Percentiles rank a stretch among this genome's conserved stretches.
Evolutionary conservation across 1,140 invertebrate genomes (phyloP).

Genomic region (Hyphantria cunea): DNA sequence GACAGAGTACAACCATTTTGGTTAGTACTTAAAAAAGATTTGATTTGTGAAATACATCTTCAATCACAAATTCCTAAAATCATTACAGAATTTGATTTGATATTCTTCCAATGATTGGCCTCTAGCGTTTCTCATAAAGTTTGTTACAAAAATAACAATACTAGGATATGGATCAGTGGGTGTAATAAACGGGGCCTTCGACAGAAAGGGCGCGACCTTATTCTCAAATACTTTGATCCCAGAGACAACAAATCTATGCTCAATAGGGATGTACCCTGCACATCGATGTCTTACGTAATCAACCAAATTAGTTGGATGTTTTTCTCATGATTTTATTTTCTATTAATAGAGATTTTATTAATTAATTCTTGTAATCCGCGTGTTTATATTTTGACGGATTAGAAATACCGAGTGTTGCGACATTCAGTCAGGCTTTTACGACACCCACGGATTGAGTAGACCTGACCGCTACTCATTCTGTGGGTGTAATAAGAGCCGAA

Average conservation of each 20-base stretch:
- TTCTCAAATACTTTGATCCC: constrained; percentile 29
- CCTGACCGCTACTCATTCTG: no score
- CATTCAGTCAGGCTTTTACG: no score
- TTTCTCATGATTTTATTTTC: neutral
- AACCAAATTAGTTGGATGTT: neutral
- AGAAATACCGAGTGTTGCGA: no score
- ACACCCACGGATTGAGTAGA: no score
- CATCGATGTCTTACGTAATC: constrained; percentile 21
- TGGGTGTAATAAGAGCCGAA: no score
- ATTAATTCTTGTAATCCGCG: neutral
- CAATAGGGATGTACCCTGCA: constrained; percentile 12
- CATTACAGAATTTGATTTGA: no score
- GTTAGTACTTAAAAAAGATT: no score
- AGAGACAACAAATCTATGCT: constrained; percentile 17
- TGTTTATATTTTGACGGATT: no score
- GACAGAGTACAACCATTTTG: no score
- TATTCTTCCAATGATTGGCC: no score
- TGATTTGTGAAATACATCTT: no score
- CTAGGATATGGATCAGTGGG: constrained; percentile 14
- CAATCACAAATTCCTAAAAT: no score
- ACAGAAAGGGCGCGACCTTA: constrained; percentile 20
- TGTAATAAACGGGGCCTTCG: constrained; percentile 23
- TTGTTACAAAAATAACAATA: constrained; percentile 14
- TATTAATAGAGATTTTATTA: neutral
- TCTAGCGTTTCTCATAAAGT: neutral